These are phyloP conservation scores for Steinernema scapterisci DNA, from an alignment of 2,888 invertebrate species.

Conservation along the genomic window DNA sequence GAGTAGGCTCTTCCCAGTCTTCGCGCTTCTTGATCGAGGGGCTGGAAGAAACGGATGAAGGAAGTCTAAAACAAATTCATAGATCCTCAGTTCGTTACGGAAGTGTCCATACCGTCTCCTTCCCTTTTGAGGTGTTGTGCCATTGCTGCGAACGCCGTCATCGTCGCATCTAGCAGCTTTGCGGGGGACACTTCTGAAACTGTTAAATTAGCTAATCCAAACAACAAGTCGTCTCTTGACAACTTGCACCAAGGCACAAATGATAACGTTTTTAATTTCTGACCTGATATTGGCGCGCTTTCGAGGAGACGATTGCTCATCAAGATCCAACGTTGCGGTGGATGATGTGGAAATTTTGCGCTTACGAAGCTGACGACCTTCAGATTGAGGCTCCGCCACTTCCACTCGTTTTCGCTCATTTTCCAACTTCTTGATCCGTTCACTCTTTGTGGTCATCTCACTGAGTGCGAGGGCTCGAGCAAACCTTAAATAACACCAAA, in stretches of 20 bases:
- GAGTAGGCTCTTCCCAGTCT: conserved; percentile 54
- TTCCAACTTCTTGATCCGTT: conserved; percentile 30
- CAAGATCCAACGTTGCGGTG: neutral
- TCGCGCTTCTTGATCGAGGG: conserved; percentile 40
- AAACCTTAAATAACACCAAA: conserved; percentile 7
- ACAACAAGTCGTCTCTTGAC: too few species aligned
- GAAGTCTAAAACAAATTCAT: conserved; percentile 31
- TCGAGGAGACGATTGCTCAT: conserved; percentile 3
- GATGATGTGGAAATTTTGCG: conserved; percentile 36
- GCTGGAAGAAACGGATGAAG: conserved; percentile 17
- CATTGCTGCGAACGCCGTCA: conserved; percentile 3
- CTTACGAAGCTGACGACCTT: conserved; percentile 43
- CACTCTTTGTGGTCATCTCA: conserved; percentile 3
- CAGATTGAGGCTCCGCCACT: neutral
- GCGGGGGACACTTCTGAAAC: conserved; percentile 20
- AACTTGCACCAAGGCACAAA: too few species aligned
- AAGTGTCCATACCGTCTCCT: neutral
- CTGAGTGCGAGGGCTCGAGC: neutral
- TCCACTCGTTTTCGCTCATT: neutral
- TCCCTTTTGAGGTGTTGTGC: neutral
- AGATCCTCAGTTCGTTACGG: conserved; percentile 37
- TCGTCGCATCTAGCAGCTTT: neutral
- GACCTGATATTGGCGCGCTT: conserved; percentile 9
- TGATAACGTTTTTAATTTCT: too few species aligned
- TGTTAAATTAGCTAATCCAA: too few species aligned